Evolutionary conservation across 2,113 vertebrate genomes (phyloP).

Genomic region (Myrmophylax atrothorax): DNA sequence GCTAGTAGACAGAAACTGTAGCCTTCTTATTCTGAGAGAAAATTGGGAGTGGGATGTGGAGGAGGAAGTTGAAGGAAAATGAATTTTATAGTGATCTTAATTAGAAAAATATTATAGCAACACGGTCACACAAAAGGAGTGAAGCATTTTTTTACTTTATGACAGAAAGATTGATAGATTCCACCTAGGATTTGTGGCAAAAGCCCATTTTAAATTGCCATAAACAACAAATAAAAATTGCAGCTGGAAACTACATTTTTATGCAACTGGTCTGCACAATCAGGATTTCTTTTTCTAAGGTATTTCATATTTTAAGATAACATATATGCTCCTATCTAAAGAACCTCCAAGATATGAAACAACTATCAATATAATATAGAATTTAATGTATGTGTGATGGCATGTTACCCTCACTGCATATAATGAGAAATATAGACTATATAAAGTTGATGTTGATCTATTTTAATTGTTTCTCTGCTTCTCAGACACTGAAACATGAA

Average conservation of each 20-base stretch:
- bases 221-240: conserved; percentile 6
- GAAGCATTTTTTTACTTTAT: conserved; percentile 15
- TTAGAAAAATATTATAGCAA: conserved; percentile 65
- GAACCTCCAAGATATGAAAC: not conserved
- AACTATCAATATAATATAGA: not conserved
- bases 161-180: conserved; percentile 29
- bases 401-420: not conserved
- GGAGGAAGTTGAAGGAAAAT: conserved; percentile 50
- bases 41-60: conserved; percentile 42
- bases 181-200: not conserved
- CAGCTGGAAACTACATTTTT: not conserved
- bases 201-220: not conserved
- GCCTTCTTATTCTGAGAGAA: conserved; percentile 53
- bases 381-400: not conserved
- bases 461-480: not conserved
- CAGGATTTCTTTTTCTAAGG: not conserved
- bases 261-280: not conserved
- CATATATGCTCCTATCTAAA: not conserved
- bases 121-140: not conserved
- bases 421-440: not conserved
- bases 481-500: not conserved
- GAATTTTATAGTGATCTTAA: conserved; percentile 62
- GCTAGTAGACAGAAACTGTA: conserved; percentile 43
- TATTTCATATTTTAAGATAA: not conserved
- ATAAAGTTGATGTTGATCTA: not conserved